Conservation (phyloP, 2,888 invertebrate species). For the Eupithecia insigniata region DNA sequence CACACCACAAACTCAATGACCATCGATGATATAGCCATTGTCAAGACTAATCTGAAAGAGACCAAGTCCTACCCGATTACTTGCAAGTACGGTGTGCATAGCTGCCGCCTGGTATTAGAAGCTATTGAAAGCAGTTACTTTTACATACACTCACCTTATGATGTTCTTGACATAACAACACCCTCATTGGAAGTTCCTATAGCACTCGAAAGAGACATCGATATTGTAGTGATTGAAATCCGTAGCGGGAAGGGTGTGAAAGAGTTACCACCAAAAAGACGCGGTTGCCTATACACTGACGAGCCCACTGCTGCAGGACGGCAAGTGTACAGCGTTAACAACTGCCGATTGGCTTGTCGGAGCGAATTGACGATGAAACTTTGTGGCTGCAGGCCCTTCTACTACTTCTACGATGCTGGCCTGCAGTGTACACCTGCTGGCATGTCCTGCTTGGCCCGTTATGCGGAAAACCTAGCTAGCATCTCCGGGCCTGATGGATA, state of each 20-base stretch:
- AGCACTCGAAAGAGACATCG: slow-evolving; percentile 53
- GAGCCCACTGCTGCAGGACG: slow-evolving; percentile 15
- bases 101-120: slow-evolving; percentile 66
- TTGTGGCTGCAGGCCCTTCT: slow-evolving; percentile 86
- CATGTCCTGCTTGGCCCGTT: slow-evolving; percentile 77
- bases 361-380: slow-evolving; percentile 74
- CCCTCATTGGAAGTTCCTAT: slow-evolving; percentile 59
- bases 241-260: slow-evolving; percentile 73
- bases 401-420: slow-evolving; percentile 84
- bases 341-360: slow-evolving; percentile 73
- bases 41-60: slow-evolving; percentile 51
- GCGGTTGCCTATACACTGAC: slow-evolving; percentile 79
- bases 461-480: slow-evolving; percentile 54
- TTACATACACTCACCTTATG: slow-evolving; percentile 84
- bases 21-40: slow-evolving; percentile 71
- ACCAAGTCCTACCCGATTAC: slow-evolving; percentile 57
- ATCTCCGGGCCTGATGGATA: slow-evolving; percentile 55
- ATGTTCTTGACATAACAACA: slow-evolving; percentile 77
- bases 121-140: slow-evolving; percentile 40
- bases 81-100: slow-evolving; percentile 64
- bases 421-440: slow-evolving; percentile 79
- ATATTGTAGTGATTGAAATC: slow-evolving; percentile 75
- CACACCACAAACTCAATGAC: slow-evolving; percentile 86
- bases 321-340: slow-evolving; percentile 26
- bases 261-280: slow-evolving; percentile 69